Evolutionary conservation across 2,797 vertebrate species (phyloP), one percentile per base, ranked within the genome.

Genomic region (Coregonus suidteri): DNA sequence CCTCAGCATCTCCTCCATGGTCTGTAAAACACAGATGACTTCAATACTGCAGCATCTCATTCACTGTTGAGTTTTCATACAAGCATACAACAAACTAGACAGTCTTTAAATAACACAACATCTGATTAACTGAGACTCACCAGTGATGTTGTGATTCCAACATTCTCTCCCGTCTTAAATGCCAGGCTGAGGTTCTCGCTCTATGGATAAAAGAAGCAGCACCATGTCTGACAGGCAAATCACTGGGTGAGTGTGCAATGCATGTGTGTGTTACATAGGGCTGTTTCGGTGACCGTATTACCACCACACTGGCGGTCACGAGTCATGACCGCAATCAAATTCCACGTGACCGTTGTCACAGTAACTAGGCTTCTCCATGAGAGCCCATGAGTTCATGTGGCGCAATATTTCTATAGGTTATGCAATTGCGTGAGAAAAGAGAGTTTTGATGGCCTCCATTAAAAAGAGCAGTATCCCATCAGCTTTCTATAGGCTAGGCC

Each of bases 101-200:
- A 20, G 18, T n/a, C 41, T 47, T 47, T 47, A 47, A 47, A 47
- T 47, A 59, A 59, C 15, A 59, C 16, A n/a, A 6, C 4, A 20
- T 25, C 56, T 62, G 6, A 62, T 20, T 9, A 64, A 6, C 6
- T 56, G 18, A 62, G 59, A 62, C 41, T 47, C 41, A 96, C 95
- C 91, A 96, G 87, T 25, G 92, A 89, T 20, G 88, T 85, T 6
- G 88, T 47, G 62, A 96, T 94, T 77, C 95, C 94, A 0, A 94
- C 87, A 53, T 77, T 82, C 83, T 95, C 91, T 78, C 95, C 95
- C 5, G 94, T 95, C 86, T 92, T 92, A 84, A 96, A 96, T 0
- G 95, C 95, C 37, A 96, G 83, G 65, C 88, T 84, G 56, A 96
- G 93, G 84, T 96, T 96, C 74, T 94, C 93, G 66, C 81, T 93